Percentiles rank a stretch among this genome's conserved stretches.
Conservation (phyloP, 1,140 invertebrate species). For the Cyrtorhinus lividipennis region DNA sequence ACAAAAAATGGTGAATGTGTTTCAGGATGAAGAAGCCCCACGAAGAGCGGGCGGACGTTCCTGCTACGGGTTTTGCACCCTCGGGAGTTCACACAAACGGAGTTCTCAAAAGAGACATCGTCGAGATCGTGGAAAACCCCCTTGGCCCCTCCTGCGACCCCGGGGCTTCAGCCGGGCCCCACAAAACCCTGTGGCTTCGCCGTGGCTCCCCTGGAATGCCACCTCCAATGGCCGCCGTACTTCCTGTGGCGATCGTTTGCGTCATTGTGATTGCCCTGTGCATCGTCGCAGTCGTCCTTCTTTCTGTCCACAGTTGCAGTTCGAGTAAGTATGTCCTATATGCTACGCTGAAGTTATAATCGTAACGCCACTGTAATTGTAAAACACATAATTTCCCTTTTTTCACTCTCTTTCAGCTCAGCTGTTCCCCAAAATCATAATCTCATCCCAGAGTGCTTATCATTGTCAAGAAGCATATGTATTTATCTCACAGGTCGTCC, state of each 20-base stretch:
- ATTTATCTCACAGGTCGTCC: too few species aligned
- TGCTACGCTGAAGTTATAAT: too few species aligned
- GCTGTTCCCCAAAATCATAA: too few species aligned
- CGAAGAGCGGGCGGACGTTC: neutral
- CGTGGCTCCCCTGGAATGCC: slow-evolving; percentile 11
- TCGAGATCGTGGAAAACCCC: slow-evolving; percentile 19
- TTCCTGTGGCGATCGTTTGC: slow-evolving; percentile 17
- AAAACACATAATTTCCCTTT: too few species aligned
- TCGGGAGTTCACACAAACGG: slow-evolving; percentile 8
- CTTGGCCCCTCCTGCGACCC: slow-evolving; percentile 11
- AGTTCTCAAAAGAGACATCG: slow-evolving; percentile 10
- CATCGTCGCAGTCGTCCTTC: slow-evolving; percentile 12
- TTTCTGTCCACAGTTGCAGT: slow-evolving; percentile 7
- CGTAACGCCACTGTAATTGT: too few species aligned
- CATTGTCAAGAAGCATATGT: too few species aligned
- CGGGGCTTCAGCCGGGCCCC: slow-evolving; percentile 9
- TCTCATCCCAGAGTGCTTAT: too few species aligned
- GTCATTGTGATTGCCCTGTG: slow-evolving; percentile 16
- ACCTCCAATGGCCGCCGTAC: slow-evolving; percentile 3
- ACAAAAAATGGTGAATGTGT: too few species aligned
- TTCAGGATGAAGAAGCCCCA: neutral
- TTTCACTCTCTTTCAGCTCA: too few species aligned
- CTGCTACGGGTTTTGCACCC: neutral
- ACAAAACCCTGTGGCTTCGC: slow-evolving; percentile 10
- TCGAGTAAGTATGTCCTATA: slow-evolving; percentile 8